These are phyloP conservation scores for Callopanchax toddi DNA, from an alignment of 2,113 vertebrate species.

Conservation along the genomic window DNA sequence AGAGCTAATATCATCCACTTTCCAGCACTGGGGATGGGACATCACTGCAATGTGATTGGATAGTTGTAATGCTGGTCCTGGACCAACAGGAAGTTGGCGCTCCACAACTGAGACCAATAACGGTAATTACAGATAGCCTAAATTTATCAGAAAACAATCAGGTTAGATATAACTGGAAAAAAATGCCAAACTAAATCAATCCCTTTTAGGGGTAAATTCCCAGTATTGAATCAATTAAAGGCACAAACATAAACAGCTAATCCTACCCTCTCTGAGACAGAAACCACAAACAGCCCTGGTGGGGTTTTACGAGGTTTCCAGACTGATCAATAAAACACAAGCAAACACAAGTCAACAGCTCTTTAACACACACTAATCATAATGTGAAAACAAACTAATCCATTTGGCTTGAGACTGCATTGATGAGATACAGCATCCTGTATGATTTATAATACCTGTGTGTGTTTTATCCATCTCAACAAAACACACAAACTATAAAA, in stretches of 20 bases:
- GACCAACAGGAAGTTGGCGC: too few species aligned
- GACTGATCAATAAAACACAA: slow-evolving; percentile 48
- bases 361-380: slow-evolving; percentile 19
- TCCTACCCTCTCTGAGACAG: slow-evolving; percentile 2
- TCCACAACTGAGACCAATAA: too few species aligned
- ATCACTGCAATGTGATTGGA: too few species aligned
- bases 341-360: slow-evolving; percentile 19
- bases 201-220: too few species aligned
- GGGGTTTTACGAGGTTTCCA: slow-evolving; percentile 18
- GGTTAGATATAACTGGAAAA: too few species aligned
- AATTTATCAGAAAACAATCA: background rate
- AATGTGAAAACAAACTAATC: slow-evolving; percentile 21
- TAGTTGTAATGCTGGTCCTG: too few species aligned
- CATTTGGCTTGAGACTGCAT: slow-evolving; percentile 4
- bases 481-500: background rate
- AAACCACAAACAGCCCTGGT: background rate
- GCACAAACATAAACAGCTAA: slow-evolving; percentile 14
- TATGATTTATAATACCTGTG: background rate
- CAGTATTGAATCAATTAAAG: background rate
- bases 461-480: background rate
- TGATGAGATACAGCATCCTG: slow-evolving; percentile 31
- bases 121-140: too few species aligned
- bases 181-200: too few species aligned
- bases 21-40: too few species aligned
- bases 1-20: too few species aligned